Evolutionary conservation across 2,113 vertebrate genomes (phyloP).

Genomic region (Cricetomys ansorgei): DNA sequence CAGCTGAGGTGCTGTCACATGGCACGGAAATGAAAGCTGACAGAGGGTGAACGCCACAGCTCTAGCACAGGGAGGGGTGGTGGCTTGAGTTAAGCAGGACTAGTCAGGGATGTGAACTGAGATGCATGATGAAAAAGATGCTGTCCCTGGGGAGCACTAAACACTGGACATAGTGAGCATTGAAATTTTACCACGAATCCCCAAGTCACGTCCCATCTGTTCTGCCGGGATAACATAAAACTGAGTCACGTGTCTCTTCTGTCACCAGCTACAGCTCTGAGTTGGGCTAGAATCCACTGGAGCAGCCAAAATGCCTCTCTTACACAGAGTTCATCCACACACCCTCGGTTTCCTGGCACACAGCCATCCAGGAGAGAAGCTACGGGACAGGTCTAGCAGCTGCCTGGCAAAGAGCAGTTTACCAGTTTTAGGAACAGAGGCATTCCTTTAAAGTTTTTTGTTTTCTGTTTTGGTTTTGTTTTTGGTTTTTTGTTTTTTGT

Average conservation of each 20-base stretch:
- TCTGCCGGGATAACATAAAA: background rate
- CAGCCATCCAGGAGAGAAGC: conserved; percentile 42
- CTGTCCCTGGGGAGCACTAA: background rate
- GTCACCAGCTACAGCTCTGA: conserved; percentile 40
- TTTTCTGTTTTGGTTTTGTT: background rate
- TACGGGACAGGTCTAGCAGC: background rate
- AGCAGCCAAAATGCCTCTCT: background rate
- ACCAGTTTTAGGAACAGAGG: conserved; percentile 48
- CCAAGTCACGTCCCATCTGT: background rate
- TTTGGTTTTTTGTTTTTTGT: background rate
- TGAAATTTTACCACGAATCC: background rate
- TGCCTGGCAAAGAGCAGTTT: conserved; percentile 12
- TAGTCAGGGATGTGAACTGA: background rate
- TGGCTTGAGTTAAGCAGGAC: background rate
- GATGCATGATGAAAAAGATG: background rate
- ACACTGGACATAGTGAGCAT: conserved; percentile 24
- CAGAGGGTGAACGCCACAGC: background rate
- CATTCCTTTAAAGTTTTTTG: background rate
- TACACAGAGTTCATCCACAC: background rate
- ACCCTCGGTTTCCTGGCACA: conserved; percentile 52
- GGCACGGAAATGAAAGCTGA: conserved; percentile 4
- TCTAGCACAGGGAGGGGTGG: background rate
- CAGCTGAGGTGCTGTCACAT: conserved; percentile 9
- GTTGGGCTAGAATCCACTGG: background rate
- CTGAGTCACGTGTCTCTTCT: conserved; percentile 19